A percentile compares a stretch with the other conserved stretches of the same genome.
Conservation (phyloP, 2,888 invertebrate species). For the Xylota segnis region DNA sequence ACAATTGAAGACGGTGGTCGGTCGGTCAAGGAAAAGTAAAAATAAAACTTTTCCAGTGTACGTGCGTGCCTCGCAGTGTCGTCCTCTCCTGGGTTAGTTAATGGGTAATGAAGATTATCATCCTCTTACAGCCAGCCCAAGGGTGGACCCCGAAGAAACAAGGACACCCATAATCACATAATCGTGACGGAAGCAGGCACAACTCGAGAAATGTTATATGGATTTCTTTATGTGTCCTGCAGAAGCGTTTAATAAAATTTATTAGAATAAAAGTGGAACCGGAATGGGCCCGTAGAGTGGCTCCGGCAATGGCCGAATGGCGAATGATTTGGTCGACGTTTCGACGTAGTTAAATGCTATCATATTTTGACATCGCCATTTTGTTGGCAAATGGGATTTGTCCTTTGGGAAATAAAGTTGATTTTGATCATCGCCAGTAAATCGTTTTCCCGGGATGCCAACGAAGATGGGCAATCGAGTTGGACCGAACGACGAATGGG, state of each 20-base stretch:
- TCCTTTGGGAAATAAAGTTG: slow-evolving; percentile 69
- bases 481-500: neutral
- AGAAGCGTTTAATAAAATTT: slow-evolving; percentile 77
- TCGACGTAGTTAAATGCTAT: slow-evolving; percentile 61
- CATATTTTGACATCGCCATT: slow-evolving; percentile 68
- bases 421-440: slow-evolving; percentile 64
- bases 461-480: neutral
- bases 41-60: slow-evolving; percentile 65
- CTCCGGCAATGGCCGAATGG: slow-evolving; percentile 15
- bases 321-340: slow-evolving; percentile 61
- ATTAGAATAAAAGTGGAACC: slow-evolving; percentile 72
- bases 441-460: slow-evolving; percentile 21
- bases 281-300: slow-evolving; percentile 37
- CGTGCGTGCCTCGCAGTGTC: slow-evolving; percentile 51
- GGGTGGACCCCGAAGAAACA: slow-evolving; percentile 12
- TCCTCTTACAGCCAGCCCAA: slow-evolving; percentile 21
- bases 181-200: slow-evolving; percentile 70
- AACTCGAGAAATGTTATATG: slow-evolving; percentile 70
- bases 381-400: slow-evolving; percentile 59
- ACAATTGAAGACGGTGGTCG: slow-evolving; percentile 53
- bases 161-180: slow-evolving; percentile 72
- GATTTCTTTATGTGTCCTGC: slow-evolving; percentile 73
- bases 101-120: slow-evolving; percentile 69
- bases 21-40: slow-evolving; percentile 38
- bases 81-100: slow-evolving; percentile 49